These are phyloP conservation scores for Epistrophe grossulariae DNA, from an alignment of 2,888 invertebrate species.

Conservation along the genomic window DNA sequence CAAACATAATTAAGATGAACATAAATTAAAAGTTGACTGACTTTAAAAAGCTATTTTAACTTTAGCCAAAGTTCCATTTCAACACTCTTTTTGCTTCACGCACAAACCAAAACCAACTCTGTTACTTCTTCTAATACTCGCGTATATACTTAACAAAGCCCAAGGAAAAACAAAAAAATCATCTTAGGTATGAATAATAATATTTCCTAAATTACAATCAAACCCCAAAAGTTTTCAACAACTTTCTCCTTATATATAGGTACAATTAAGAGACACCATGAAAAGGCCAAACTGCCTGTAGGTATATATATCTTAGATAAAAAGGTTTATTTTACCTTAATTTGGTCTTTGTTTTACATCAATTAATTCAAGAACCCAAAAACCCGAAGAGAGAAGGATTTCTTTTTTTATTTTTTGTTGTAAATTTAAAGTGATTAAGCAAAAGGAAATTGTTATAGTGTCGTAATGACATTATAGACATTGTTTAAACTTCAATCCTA, in stretches of 20 bases:
- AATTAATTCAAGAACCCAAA: conserved; percentile 30
- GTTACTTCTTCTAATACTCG: too few relatives aligned
- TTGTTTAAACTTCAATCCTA: not conserved
- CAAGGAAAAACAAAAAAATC: not conserved
- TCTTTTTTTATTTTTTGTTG: not conserved
- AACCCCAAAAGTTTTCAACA: conserved; percentile 31
- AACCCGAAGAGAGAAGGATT: not conserved
- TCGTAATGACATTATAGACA: not conserved
- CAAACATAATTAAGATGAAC: conserved; percentile 8
- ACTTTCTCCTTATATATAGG: conserved; percentile 21
- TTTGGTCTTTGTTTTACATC: conserved; percentile 41
- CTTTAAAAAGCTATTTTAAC: conserved; percentile 17
- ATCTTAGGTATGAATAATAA: conserved; percentile 24
- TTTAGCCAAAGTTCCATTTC: not conserved
- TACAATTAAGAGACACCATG: conserved; percentile 23
- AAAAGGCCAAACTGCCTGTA: conserved; percentile 17
- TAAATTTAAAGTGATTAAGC: not conserved
- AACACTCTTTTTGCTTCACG: not conserved
- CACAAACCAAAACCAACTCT: not conserved
- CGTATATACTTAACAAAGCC: not conserved
- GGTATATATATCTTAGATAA: conserved; percentile 13
- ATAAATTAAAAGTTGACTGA: conserved; percentile 19
- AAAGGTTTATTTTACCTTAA: conserved; percentile 37
- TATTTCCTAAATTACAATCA: conserved; percentile 29
- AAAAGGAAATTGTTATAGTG: not conserved